phyloP scores from a whole-genome alignment of 1,140 invertebrate genomes.

The Pemphigus obesinymphae region DNA sequence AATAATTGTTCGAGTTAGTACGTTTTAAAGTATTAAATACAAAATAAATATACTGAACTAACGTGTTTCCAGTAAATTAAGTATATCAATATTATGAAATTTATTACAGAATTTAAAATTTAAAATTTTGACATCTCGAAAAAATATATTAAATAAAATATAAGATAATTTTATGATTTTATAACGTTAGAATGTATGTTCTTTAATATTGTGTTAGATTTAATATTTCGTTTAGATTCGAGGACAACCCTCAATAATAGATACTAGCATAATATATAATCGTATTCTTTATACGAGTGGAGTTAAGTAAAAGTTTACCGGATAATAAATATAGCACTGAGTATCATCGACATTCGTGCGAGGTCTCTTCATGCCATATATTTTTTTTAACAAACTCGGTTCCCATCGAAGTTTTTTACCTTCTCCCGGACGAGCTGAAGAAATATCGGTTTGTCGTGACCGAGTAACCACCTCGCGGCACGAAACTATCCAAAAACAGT shows the following conservation, averaged over 20 bases:
- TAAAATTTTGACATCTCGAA: too few species aligned
- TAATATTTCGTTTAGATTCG: neutral
- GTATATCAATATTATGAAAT: too few species aligned
- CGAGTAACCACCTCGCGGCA: slow-evolving; percentile 15
- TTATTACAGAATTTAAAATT: too few species aligned
- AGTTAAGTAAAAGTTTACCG: slow-evolving; percentile 26
- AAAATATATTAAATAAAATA: too few species aligned
- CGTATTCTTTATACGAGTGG: neutral
- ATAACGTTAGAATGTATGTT: neutral
- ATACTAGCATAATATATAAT: neutral
- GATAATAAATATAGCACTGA: slow-evolving; percentile 13
- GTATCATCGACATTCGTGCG: slow-evolving; percentile 17
- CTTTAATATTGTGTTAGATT: neutral
- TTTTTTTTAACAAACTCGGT: slow-evolving; percentile 26
- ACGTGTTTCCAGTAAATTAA: too few species aligned
- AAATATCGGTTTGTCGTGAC: slow-evolving; percentile 37
- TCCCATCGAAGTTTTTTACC: slow-evolving; percentile 33
- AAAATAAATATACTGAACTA: too few species aligned
- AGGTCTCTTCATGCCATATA: neutral
- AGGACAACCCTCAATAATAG: neutral
- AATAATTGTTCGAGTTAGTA: too few species aligned
- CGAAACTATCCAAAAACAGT: slow-evolving; percentile 28
- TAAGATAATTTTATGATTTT: too few species aligned
- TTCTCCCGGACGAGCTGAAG: slow-evolving; percentile 12
- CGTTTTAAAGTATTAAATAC: too few species aligned